phyloP scores from a whole-genome alignment of 2,113 vertebrate species.

The Anolis sagrei region DNA sequence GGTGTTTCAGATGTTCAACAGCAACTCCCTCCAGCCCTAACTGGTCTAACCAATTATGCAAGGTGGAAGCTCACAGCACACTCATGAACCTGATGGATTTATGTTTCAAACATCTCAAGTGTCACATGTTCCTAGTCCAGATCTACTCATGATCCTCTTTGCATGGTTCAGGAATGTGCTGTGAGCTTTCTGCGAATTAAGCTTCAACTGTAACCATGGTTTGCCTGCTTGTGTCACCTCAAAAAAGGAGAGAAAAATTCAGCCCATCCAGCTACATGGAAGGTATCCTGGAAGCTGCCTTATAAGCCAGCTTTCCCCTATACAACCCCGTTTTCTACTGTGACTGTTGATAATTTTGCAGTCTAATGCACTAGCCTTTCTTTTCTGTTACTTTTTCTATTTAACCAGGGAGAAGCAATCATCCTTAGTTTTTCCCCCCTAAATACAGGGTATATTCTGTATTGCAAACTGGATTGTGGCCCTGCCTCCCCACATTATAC shows the following conservation, averaged over 20 bases:
- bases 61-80: too few species aligned
- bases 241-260: background rate
- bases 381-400: background rate
- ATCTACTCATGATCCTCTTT: too few species aligned
- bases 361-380: background rate
- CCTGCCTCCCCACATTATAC: background rate
- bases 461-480: background rate
- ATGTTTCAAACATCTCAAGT: too few species aligned
- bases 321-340: background rate
- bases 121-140: too few species aligned
- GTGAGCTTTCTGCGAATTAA: too few species aligned
- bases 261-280: background rate
- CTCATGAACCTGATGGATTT: too few species aligned
- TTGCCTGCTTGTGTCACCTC: background rate
- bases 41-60: background rate
- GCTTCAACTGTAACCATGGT: background rate
- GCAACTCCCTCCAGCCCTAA: background rate
- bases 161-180: background rate
- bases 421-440: background rate
- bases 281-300: background rate
- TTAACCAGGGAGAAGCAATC: background rate
- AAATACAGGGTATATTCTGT: background rate
- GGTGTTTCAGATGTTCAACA: too few species aligned
- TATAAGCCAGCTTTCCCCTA: background rate
- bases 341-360: background rate